These are phyloP conservation scores for Chionoecetes opilio DNA, from an alignment of 1,140 invertebrate species.

Conservation along the genomic window DNA sequence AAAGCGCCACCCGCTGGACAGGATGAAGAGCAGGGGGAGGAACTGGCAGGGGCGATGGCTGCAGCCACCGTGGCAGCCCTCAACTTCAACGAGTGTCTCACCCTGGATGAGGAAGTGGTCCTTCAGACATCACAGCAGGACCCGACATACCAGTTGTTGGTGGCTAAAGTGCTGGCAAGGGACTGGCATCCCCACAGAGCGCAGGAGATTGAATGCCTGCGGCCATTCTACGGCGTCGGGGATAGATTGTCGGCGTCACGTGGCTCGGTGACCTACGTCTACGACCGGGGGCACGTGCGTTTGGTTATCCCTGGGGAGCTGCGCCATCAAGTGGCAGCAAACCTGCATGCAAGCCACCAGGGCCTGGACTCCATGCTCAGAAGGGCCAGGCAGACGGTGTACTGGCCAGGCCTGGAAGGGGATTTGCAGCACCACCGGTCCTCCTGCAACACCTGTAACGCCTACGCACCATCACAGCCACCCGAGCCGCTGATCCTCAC, in stretches of 20 bases:
- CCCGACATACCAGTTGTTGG: too few relatives aligned
- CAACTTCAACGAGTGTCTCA: too few relatives aligned
- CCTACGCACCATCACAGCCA: not conserved
- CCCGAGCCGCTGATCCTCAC: slow-evolving; percentile 28
- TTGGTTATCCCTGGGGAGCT: slow-evolving; percentile 33
- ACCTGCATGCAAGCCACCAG: slow-evolving; percentile 46
- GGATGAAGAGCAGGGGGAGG: too few relatives aligned
- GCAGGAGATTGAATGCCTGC: too few relatives aligned
- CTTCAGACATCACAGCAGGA: too few relatives aligned
- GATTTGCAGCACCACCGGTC: not conserved
- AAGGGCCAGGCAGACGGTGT: slow-evolving; percentile 5
- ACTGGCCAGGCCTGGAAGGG: slow-evolving; percentile 37
- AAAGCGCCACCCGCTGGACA: too few relatives aligned
- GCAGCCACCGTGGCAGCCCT: too few relatives aligned
- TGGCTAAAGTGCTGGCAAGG: too few relatives aligned
- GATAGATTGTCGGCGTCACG: slow-evolving; percentile 13
- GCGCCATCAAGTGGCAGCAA: not conserved
- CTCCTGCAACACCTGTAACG: not conserved
- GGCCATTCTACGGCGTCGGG: too few relatives aligned
- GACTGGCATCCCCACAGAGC: too few relatives aligned
- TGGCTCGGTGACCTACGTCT: not conserved
- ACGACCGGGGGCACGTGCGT: not conserved
- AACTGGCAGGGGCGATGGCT: too few relatives aligned
- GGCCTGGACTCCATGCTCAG: slow-evolving; percentile 31
- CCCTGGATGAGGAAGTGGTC: too few relatives aligned